A percentile compares a stretch with the other conserved stretches of the same genome.
Conservation (phyloP, 2,797 vertebrate species). For the Telmatherina bonti region DNA sequence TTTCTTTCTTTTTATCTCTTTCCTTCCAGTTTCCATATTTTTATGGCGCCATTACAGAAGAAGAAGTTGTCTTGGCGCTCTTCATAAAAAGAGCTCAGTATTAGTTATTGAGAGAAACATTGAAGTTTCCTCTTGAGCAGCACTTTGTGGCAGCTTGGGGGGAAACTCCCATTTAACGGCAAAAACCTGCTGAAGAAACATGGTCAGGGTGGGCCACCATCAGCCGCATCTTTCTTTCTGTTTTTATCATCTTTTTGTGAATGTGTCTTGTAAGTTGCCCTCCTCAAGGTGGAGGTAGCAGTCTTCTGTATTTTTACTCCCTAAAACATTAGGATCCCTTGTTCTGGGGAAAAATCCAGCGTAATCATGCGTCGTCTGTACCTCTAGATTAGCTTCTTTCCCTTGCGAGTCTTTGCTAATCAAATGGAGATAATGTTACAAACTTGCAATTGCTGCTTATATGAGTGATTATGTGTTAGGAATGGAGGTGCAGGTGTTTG, state of each 20-base stretch:
- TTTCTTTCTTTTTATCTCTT: neutral
- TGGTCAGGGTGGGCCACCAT: neutral
- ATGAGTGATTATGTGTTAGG: too few species aligned
- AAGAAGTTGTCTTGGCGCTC: neutral
- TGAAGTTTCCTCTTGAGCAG: neutral
- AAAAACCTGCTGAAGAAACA: neutral
- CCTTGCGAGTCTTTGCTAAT: neutral
- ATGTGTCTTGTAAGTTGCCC: too few species aligned
- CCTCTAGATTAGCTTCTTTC: conserved; percentile 27
- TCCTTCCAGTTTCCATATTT: neutral
- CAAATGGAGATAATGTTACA: neutral
- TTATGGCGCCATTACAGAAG: neutral
- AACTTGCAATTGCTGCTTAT: too few species aligned
- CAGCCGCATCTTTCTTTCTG: too few species aligned
- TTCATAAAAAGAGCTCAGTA: neutral
- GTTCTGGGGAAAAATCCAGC: conserved; percentile 12
- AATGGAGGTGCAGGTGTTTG: too few species aligned
- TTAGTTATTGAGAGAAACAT: neutral
- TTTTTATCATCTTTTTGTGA: too few species aligned
- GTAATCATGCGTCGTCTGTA: conserved; percentile 25
- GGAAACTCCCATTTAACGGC: neutral
- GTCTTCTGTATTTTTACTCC: conserved; percentile 21
- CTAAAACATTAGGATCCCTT: neutral
- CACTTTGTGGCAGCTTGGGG: neutral
- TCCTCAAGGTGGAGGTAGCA: neutral